Evolutionary conservation across 2,888 invertebrate genomes (phyloP).

Genomic region (Macrosoma leucophasiata): DNA sequence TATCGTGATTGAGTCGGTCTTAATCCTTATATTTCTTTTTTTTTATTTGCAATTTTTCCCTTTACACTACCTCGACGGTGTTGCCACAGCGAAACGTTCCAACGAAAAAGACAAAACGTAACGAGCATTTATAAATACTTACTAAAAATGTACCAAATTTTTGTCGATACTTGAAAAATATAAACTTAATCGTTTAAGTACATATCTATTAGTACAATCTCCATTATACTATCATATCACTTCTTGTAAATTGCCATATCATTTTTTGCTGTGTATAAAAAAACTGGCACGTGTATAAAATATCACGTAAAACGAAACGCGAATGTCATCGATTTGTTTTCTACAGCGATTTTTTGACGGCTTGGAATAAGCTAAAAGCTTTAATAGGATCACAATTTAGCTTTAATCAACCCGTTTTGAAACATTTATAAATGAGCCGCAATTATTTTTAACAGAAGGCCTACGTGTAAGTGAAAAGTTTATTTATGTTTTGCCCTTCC

Average conservation of each 20-base stretch:
- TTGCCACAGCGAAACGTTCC: conserved; percentile 53
- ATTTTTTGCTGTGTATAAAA: conserved; percentile 65
- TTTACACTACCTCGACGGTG: conserved; percentile 40
- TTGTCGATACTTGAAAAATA: conserved; percentile 45
- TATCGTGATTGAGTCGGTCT: conserved; percentile 68
- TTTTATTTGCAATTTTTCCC: conserved; percentile 22
- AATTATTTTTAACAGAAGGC: conserved; percentile 34
- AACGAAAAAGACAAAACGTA: conserved; percentile 69
- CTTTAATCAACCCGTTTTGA: conserved; percentile 44
- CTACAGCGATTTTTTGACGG: conserved; percentile 26
- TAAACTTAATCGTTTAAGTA: conserved; percentile 60
- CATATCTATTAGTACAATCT: conserved; percentile 74
- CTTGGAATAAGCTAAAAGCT: conserved; percentile 46
- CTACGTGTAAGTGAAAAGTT: conserved; percentile 60
- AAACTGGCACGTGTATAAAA: conserved; percentile 54
- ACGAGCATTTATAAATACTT: conserved; percentile 69
- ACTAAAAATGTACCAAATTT: conserved; percentile 59
- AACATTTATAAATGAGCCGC: conserved; percentile 38
- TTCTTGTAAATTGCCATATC: conserved; percentile 73
- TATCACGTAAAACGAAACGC: conserved; percentile 46
- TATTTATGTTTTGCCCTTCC: conserved; percentile 29
- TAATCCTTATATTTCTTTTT: conserved; percentile 40
- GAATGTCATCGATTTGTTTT: conserved; percentile 27
- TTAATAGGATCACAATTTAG: conserved; percentile 46
- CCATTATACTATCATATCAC: conserved; percentile 68